These are phyloP conservation scores for Druon quercuslanigerum DNA, from an alignment of 1,140 invertebrate genomes.

Conservation along the genomic window DNA sequence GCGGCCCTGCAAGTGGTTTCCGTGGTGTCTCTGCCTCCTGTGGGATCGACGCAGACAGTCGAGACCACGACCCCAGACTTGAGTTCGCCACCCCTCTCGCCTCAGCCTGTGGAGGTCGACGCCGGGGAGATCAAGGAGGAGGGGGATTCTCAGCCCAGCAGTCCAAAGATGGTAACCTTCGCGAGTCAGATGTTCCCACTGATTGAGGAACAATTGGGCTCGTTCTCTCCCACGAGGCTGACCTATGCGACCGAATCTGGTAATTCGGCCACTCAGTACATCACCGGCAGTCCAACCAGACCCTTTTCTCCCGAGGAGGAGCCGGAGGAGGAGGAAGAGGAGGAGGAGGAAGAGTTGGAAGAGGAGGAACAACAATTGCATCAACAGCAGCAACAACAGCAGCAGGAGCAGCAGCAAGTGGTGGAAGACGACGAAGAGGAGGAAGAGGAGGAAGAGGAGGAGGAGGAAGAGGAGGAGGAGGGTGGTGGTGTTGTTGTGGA, in stretches of 20 bases:
- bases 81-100: slow-evolving; percentile 74
- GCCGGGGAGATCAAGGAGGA: slow-evolving; percentile 65
- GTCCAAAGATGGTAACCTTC: slow-evolving; percentile 67
- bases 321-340: slow-evolving; percentile 1
- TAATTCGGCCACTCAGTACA: slow-evolving; percentile 56
- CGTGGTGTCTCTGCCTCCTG: slow-evolving; percentile 76
- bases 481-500: too few relatives aligned
- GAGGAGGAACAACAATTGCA: too few relatives aligned
- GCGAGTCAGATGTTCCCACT: slow-evolving; percentile 58
- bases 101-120: slow-evolving; percentile 61
- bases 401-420: too few relatives aligned
- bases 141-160: slow-evolving; percentile 58
- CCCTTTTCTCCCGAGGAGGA: slow-evolving; percentile 65
- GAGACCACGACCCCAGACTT: slow-evolving; percentile 77
- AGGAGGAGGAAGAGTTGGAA: too few relatives aligned
- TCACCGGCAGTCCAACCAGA: slow-evolving; percentile 64
- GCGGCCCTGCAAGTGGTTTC: slow-evolving; percentile 76
- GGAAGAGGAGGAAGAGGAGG: too few relatives aligned
- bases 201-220: slow-evolving; percentile 42
- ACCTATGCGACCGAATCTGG: slow-evolving; percentile 6
- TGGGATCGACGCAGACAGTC: slow-evolving; percentile 78
- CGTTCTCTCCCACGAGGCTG: slow-evolving; percentile 4
- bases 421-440: too few relatives aligned
- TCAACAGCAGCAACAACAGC: too few relatives aligned
- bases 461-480: too few relatives aligned